Conservation (phyloP, 2,888 invertebrate genomes). For the Nymphalis polychloros region DNA sequence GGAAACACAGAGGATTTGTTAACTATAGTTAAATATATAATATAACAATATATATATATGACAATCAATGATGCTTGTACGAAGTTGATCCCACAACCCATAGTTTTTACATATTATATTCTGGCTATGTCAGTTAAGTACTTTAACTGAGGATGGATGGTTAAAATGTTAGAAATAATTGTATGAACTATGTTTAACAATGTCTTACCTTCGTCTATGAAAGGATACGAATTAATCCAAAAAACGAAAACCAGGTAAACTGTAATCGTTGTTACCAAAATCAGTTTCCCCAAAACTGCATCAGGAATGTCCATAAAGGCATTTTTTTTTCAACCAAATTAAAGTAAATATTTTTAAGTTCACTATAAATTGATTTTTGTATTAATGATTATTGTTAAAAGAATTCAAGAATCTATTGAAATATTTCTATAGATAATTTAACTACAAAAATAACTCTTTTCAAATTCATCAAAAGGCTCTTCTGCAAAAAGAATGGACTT, state of each 20-base stretch:
- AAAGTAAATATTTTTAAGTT: not conserved
- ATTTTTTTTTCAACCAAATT: constrained; percentile 21
- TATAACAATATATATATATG: no score
- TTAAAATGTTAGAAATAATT: not conserved
- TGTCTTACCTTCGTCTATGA: constrained; percentile 82
- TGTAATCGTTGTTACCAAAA: constrained; percentile 76
- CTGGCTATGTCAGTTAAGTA: no score
- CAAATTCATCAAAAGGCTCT: constrained; percentile 84
- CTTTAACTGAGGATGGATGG: no score
- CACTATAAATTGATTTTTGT: no score
- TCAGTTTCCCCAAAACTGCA: constrained; percentile 80
- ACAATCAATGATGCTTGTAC: no score
- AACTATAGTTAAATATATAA: no score
- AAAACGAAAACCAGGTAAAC: constrained; percentile 82
- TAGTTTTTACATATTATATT: no score
- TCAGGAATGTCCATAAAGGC: constrained; percentile 80
- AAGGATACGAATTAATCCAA: constrained; percentile 86
- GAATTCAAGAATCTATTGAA: no score
- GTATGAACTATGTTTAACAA: not conserved
- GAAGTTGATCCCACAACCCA: no score
- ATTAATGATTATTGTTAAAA: no score
- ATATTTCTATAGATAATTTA: constrained; percentile 42
- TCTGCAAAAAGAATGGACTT: constrained; percentile 84
- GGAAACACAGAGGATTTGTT: constrained; percentile 38
- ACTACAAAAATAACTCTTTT: constrained; percentile 83